Evolutionary conservation across 2,113 vertebrate genomes (phyloP).

Genomic region (Triplophysa siluroides): DNA sequence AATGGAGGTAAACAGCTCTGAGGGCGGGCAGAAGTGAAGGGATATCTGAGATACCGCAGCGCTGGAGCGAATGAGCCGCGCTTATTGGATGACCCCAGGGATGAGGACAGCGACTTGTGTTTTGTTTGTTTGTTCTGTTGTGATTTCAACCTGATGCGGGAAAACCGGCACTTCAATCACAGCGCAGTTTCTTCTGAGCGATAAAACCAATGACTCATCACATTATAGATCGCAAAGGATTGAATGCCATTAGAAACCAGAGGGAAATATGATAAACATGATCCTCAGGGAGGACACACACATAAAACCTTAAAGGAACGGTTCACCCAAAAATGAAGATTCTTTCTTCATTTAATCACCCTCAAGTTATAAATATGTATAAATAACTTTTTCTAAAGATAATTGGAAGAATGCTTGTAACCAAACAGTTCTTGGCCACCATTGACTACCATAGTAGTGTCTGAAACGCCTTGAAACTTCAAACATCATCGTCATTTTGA

Average conservation of each 20-base stretch:
- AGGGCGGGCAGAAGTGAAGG: conserved; percentile 13
- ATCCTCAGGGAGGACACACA: background rate
- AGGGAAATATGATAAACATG: conserved; percentile 1
- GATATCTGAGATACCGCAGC: conserved; percentile 12
- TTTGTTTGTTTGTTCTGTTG: background rate
- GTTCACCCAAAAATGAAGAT: no score
- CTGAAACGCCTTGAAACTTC: background rate
- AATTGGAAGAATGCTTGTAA: no score
- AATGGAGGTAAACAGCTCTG: conserved; percentile 32
- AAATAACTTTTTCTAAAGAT: no score
- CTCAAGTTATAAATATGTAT: no score
- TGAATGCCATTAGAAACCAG: background rate
- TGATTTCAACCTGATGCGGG: background rate
- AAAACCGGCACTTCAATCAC: conserved; percentile 4
- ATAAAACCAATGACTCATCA: conserved; percentile 29
- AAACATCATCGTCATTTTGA: background rate
- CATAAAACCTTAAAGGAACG: no score
- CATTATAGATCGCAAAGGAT: conserved; percentile 1
- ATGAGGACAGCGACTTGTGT: background rate
- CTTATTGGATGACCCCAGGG: background rate
- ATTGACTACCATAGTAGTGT: no score
- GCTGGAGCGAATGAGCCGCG: background rate
- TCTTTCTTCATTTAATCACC: no score
- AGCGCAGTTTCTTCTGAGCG: background rate
- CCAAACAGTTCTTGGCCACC: no score